A percentile compares a stretch with the other conserved stretches of the same genome.
Evolutionary conservation across 2,113 vertebrate genomes (phyloP).

Genomic region (Heteronetta atricapilla): DNA sequence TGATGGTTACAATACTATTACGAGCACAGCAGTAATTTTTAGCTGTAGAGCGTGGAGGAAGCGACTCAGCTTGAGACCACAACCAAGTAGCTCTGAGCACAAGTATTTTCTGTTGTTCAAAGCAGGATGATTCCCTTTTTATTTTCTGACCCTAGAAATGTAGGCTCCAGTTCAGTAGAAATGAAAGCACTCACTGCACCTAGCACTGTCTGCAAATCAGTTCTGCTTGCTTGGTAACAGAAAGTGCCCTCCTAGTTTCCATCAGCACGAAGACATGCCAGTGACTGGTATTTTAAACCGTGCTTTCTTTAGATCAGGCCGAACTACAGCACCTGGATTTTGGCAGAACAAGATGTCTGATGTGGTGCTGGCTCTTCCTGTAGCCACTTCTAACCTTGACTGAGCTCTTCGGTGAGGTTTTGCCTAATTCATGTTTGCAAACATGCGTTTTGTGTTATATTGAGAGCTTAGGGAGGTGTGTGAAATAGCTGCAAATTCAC

Average conservation of each 20-base stretch:
- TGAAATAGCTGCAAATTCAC: not conserved
- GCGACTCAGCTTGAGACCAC: not conserved
- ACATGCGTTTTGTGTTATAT: not conserved
- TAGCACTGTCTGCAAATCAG: not conserved
- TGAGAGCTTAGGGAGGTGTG: not conserved
- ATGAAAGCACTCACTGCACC: not conserved
- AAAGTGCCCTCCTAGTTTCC: not conserved
- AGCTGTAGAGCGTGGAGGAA: not conserved
- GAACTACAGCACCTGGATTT: not conserved
- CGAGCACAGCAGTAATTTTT: not conserved
- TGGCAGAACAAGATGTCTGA: not conserved
- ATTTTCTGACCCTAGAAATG: not conserved
- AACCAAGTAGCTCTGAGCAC: not conserved
- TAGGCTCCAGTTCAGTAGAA: not conserved
- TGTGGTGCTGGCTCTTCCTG: not conserved
- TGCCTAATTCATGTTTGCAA: not conserved
- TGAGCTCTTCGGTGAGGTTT: not conserved
- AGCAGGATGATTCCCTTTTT: not conserved
- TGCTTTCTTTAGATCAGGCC: accelerated
- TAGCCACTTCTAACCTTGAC: not conserved
- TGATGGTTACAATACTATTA: not conserved
- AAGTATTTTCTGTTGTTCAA: not conserved
- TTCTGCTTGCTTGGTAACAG: not conserved
- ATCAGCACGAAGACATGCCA: not conserved
- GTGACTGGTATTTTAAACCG: not conserved